Percentiles rank a stretch among this genome's conserved stretches.
These are phyloP conservation scores for Nomada fucata DNA, from an alignment of 2,888 invertebrate species.

Conservation along the genomic window DNA sequence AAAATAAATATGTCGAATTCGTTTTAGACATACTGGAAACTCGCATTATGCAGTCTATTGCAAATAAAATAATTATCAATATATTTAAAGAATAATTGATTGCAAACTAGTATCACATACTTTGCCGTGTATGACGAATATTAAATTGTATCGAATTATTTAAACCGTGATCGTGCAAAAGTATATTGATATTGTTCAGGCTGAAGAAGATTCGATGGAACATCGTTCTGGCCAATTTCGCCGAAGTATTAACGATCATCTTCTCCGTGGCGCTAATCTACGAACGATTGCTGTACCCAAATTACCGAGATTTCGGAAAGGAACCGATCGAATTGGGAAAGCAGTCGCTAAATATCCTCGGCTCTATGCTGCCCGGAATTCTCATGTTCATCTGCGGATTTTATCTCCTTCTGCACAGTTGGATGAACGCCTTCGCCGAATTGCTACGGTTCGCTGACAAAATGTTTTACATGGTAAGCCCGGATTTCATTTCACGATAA, in stretches of 20 bases:
- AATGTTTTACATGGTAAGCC: constrained; percentile 89
- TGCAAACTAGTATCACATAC: neutral
- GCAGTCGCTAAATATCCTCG: constrained; percentile 88
- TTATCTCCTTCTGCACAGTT: constrained; percentile 94
- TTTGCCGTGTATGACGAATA: neutral
- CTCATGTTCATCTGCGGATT: constrained; percentile 90
- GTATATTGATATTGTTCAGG: constrained; percentile 84
- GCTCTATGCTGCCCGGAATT: constrained; percentile 90
- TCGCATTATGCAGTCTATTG: no score
- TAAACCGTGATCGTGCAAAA: no score
- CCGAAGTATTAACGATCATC: constrained; percentile 92
- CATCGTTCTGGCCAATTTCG: constrained; percentile 88
- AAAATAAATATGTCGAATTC: neutral
- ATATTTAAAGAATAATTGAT: no score
- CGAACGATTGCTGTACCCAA: constrained; percentile 90
- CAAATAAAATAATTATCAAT: no score
- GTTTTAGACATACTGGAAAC: neutral
- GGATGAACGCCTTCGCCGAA: constrained; percentile 96
- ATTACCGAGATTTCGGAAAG: constrained; percentile 88
- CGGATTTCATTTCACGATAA: no score
- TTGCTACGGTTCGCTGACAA: constrained; percentile 94
- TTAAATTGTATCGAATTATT: neutral
- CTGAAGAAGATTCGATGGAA: constrained; percentile 90
- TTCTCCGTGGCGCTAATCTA: constrained; percentile 93
- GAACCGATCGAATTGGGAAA: constrained; percentile 84